Evolutionary conservation across 2,113 vertebrate genomes (phyloP).

Genomic region (Cettia cetti): DNA sequence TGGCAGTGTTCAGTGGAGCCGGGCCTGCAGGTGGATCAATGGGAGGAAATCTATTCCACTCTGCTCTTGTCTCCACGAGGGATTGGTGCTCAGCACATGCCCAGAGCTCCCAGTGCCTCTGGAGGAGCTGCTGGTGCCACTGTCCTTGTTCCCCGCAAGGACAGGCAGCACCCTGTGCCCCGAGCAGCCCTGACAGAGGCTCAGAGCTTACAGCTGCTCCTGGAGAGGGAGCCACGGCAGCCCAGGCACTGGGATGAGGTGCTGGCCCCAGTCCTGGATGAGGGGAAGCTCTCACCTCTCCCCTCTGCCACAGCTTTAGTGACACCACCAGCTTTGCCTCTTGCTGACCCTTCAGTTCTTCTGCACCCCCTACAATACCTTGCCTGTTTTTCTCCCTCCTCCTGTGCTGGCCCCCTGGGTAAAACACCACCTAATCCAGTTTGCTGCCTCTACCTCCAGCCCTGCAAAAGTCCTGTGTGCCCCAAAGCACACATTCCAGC

Average conservation of each 20-base stretch:
- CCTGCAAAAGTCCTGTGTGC: neutral
- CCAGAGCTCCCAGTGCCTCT: conserved; percentile 17
- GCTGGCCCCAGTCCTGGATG: neutral
- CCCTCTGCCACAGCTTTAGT: neutral
- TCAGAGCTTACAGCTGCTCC: neutral
- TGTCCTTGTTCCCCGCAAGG: neutral
- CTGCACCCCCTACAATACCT: rapidly evolving
- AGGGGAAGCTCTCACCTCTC: neutral
- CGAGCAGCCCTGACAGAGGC: neutral
- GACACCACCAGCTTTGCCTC: neutral
- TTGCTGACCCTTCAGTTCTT: neutral
- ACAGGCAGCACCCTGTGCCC: neutral
- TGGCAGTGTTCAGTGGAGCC: conserved; percentile 1
- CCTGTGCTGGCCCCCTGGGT: neutral
- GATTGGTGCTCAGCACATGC: neutral
- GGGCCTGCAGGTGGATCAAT: neutral
- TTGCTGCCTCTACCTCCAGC: neutral
- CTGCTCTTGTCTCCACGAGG: neutral
- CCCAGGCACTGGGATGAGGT: neutral
- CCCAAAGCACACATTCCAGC: neutral
- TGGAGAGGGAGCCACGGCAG: neutral
- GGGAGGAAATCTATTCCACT: neutral
- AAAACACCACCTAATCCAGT: neutral
- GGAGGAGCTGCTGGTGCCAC: neutral
- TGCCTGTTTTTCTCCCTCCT: rapidly evolving